These are phyloP conservation scores for Plestiodon gilberti DNA, from an alignment of 2,113 vertebrate genomes.

Conservation along the genomic window DNA sequence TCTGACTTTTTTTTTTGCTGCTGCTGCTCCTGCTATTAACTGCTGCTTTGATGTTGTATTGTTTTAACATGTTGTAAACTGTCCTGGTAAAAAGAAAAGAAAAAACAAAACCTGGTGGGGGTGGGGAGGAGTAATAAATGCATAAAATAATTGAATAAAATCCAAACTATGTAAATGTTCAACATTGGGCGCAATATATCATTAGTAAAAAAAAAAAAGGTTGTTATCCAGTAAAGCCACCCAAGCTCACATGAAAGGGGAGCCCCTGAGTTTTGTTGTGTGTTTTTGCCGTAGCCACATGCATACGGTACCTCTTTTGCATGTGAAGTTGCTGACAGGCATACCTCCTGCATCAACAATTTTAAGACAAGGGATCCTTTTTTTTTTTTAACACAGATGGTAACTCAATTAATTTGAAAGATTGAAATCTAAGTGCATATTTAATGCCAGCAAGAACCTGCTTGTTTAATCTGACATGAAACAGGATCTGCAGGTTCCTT, in stretches of 20 bases:
- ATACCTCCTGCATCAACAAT: slow-evolving; percentile 65
- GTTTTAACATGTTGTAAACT: too few relatives aligned
- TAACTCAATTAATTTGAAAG: slow-evolving; percentile 59
- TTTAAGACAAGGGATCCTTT: slow-evolving; percentile 47
- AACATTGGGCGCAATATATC: rapidly evolving
- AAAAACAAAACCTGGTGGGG: too few relatives aligned
- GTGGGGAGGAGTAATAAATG: too few relatives aligned
- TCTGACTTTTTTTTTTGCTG: too few relatives aligned
- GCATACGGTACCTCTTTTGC: slow-evolving; percentile 30
- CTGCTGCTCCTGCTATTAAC: too few relatives aligned
- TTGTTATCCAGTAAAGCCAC: neutral
- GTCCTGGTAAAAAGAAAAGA: too few relatives aligned
- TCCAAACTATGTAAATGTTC: too few relatives aligned
- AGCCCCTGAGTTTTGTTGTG: slow-evolving; percentile 12
- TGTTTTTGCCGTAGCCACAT: neutral
- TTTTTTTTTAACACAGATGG: slow-evolving; percentile 25
- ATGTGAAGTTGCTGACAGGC: slow-evolving; percentile 57
- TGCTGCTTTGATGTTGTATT: too few relatives aligned
- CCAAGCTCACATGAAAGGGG: neutral
- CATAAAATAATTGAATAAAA: too few relatives aligned
- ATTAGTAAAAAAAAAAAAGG: neutral
- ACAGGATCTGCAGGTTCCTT: slow-evolving; percentile 52
- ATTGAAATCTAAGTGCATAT: slow-evolving; percentile 55
- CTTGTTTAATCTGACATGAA: slow-evolving; percentile 59
- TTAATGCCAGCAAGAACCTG: slow-evolving; percentile 64